phyloP scores from a whole-genome alignment of 1,140 invertebrate genomes.

The Psix sp. region DNA sequence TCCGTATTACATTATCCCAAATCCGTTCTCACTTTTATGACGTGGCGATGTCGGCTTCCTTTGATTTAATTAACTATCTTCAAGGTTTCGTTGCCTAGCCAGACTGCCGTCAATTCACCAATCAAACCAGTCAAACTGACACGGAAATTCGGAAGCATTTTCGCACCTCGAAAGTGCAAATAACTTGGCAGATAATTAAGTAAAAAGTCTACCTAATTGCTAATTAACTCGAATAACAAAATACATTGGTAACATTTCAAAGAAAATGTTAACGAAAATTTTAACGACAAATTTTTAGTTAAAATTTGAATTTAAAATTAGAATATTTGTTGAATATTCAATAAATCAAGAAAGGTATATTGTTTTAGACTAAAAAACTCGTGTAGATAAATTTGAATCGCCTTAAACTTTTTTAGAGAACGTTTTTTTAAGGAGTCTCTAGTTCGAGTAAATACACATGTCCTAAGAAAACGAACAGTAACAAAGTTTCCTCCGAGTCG shows the following conservation, averaged over 20 bases:
- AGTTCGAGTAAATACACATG: conserved; percentile 37
- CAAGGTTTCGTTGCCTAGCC: conserved; percentile 64
- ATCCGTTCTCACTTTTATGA: conserved; percentile 75
- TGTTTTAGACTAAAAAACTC: too few species aligned
- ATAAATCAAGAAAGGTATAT: too few species aligned
- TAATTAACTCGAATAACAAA: conserved; percentile 25
- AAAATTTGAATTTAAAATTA: too few species aligned
- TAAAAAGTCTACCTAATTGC: conserved; percentile 41
- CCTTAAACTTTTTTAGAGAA: too few species aligned
- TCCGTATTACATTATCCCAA: conserved; percentile 69
- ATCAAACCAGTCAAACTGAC: conserved; percentile 57
- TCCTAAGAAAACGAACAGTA: conserved; percentile 25
- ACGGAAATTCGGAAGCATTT: conserved; percentile 64
- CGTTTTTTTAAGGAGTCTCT: conserved; percentile 29
- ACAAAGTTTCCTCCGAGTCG: conserved; percentile 31
- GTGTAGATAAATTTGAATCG: too few species aligned
- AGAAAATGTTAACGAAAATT: too few species aligned
- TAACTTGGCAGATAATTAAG: conserved; percentile 26
- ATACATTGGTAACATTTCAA: background rate
- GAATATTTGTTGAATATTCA: too few species aligned
- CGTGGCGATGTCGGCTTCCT: conserved; percentile 71
- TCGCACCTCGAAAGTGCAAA: conserved; percentile 52
- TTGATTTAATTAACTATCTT: conserved; percentile 74
- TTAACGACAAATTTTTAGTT: too few species aligned
- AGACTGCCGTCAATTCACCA: conserved; percentile 56